phyloP scores from a whole-genome alignment of 2,113 vertebrate genomes.

The Cryptoleucopteryx plumbea region DNA sequence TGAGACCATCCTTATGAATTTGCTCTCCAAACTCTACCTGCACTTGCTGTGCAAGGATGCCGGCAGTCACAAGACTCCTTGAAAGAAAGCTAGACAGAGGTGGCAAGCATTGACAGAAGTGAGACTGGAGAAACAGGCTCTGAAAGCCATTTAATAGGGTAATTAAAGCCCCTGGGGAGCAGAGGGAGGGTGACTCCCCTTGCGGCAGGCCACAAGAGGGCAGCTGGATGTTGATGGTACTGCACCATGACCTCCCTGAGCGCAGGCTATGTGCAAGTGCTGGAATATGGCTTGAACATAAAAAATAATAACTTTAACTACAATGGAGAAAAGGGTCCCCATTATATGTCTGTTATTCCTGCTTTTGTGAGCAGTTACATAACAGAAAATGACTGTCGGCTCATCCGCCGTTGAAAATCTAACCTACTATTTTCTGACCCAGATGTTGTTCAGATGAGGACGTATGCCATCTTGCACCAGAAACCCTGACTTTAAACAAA shows the following conservation, averaged over 20 bases:
- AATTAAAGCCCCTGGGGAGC: constrained; percentile 58
- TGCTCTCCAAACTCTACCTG: neutral
- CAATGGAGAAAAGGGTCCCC: neutral
- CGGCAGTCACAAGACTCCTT: fast-evolving
- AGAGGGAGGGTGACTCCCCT: constrained; percentile 37
- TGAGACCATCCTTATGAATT: neutral
- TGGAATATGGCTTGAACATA: neutral
- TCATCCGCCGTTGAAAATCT: neutral
- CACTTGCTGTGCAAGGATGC: neutral
- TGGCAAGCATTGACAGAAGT: constrained; percentile 35
- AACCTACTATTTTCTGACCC: constrained; percentile 41
- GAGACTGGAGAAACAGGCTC: constrained; percentile 56
- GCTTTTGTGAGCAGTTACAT: neutral
- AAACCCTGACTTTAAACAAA: neutral
- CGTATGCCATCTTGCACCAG: neutral
- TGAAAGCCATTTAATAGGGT: constrained; percentile 56
- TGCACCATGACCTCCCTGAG: neutral
- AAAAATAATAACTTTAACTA: neutral
- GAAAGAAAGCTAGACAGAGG: neutral
- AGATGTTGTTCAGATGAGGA: constrained; percentile 17
- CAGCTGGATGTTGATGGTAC: neutral
- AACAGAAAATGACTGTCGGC: constrained; percentile 26
- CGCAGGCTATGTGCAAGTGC: neutral
- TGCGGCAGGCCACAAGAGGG: constrained; percentile 53
- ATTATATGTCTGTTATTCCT: neutral